Evolutionary conservation across 23 tunicate species (phyloP).

Genomic region (Ascidia mentula): DNA sequence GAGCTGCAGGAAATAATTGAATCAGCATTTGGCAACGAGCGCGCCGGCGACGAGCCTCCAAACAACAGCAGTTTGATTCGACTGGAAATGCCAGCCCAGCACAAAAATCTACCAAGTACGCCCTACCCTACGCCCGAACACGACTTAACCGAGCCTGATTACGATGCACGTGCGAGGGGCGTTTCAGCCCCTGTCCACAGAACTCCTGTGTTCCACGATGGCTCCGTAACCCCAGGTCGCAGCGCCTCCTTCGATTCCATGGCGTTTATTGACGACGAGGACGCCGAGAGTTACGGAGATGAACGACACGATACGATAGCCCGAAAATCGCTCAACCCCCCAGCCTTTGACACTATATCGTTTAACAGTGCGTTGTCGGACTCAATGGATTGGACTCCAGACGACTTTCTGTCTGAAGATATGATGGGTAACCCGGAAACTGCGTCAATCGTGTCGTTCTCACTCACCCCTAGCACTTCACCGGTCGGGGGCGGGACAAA

Average conservation of each 20-base stretch:
- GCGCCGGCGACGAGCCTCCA: neutral
- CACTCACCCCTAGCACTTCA: neutral
- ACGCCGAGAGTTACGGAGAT: neutral
- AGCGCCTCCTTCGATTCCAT: neutral
- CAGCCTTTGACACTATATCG: conserved; percentile 11
- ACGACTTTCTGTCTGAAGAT: neutral
- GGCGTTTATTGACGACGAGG: conserved; percentile 15
- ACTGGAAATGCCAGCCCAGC: neutral
- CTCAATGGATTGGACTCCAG: neutral
- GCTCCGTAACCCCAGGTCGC: neutral
- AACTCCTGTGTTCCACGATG: neutral
- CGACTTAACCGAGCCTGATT: neutral
- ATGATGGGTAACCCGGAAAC: neutral
- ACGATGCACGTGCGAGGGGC: neutral
- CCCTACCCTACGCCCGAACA: conserved; percentile 21
- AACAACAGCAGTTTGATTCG: neutral
- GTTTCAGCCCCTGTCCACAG: neutral
- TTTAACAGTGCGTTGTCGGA: conserved; percentile 14
- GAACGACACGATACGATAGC: neutral
- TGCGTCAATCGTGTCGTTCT: neutral
- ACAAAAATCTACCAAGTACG: neutral
- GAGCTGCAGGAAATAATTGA: conserved; percentile 20
- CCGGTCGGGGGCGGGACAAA: neutral
- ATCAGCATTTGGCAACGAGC: conserved; percentile 10
- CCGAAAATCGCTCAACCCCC: neutral